Evolutionary conservation across 1,140 invertebrate genomes (phyloP), one percentile per base, ranked within the genome.

Genomic region (Leptopilina boulardi): DNA sequence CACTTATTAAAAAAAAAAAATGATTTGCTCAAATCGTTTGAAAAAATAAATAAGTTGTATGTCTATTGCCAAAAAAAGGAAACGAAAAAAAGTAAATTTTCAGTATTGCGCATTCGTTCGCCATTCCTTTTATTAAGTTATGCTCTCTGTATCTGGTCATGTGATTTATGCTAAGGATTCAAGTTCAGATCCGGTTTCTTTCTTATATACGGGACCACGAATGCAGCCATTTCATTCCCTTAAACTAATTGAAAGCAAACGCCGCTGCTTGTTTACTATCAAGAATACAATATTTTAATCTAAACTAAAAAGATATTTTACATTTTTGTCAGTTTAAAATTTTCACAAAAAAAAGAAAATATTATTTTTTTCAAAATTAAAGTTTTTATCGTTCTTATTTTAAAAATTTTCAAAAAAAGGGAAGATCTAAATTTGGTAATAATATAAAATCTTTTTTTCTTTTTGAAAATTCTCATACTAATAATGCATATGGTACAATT

Each of bases 81-180:
- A 26, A 59, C 3, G 42, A 15, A 47, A 47, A 51, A n/a, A n/a
- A 51, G 18, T 66, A 66, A 66, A 66, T 66, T 15, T 66, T 66
- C 59, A 66, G 59, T 66, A 66, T 66, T 66, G 23, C 59, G 59
- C 59, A 23, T 66, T 66, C 26, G 59, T 66, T 66, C 59, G 59
- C 59, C 59, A 66, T 66, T 66, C 59, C 59, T 66, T 66, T 66
- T 66, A 23, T 66, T 66, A 66, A 66, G 59, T 66, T 66, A 66
- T 15, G 59, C 59, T 66, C 59, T 66, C 59, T 66, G 59, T 66
- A 30, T 66, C 59, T 66, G 59, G 59, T 66, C 59, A 66, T 30
- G 59, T 66, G 59, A 66, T 66, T 66, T 66, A 66, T 15, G 26
- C 56, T 59, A 30, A 30, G 23, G 59, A 30, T 30, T 66, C 59